Conservation (phyloP, 2,888 invertebrate species). For the Lampropteryx suffumata region DNA sequence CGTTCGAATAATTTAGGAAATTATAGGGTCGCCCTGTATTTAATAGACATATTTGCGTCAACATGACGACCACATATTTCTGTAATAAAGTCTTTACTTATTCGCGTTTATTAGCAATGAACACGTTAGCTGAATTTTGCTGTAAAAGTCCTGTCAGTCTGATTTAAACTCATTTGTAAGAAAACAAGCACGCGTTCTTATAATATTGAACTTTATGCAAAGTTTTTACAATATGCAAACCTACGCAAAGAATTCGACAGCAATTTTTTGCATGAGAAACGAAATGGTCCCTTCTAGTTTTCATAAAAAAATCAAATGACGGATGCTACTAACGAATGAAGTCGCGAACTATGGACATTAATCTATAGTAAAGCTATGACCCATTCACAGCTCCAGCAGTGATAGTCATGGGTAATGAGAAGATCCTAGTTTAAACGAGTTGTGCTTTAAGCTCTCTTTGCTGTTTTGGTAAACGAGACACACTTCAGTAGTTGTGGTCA, state of each 20-base stretch:
- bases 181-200: not conserved
- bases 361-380: no score
- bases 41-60: slow-evolving; percentile 33
- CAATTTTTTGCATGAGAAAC: no score
- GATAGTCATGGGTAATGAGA: no score
- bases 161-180: not conserved
- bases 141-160: slow-evolving; percentile 15
- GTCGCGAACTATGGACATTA: no score
- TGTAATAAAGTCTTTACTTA: not conserved
- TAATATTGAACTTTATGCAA: no score
- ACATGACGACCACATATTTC: slow-evolving; percentile 17
- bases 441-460: not conserved
- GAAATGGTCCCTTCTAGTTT: no score
- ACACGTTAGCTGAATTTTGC: slow-evolving; percentile 11
- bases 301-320: no score
- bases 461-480: slow-evolving; percentile 13
- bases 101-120: not conserved
- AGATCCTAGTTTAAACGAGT: not conserved
- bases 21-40: slow-evolving; percentile 27
- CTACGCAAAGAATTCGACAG: no score
- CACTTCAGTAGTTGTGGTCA: slow-evolving; percentile 14
- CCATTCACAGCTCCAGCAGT: no score
- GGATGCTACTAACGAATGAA: no score
- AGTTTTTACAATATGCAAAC: no score
- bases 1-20: slow-evolving; percentile 34